These are phyloP conservation scores for Ditylenchus weischeri DNA, from an alignment of 2,888 invertebrate species.

Conservation along the genomic window DNA sequence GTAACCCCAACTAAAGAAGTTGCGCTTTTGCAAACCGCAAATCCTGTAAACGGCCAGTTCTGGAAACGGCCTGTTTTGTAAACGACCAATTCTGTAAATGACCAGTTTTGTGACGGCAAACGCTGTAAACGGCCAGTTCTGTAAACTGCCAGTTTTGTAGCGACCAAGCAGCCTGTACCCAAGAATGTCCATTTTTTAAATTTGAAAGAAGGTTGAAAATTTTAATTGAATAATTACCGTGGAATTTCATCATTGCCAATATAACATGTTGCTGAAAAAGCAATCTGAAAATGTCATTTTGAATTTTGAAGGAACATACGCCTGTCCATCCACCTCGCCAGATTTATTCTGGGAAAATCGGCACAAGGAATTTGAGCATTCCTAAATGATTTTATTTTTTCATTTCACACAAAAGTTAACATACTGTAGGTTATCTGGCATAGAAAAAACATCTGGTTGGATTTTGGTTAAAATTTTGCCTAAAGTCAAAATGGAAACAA, in stretches of 20 bases:
- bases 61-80: no score
- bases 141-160: no score
- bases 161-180: no score
- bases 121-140: no score
- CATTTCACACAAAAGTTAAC: conserved; percentile 17
- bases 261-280: conserved; percentile 49
- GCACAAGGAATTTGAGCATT: conserved; percentile 56
- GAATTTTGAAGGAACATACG: conserved; percentile 46
- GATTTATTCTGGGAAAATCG: conserved; percentile 53
- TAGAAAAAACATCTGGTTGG: conserved; percentile 82
- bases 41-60: no score
- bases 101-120: no score
- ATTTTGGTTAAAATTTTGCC: conserved; percentile 69
- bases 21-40: no score
- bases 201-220: no score
- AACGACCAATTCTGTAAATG: no score
- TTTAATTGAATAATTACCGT: background rate
- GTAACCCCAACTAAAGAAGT: no score
- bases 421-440: conserved; percentile 66
- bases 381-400: conserved; percentile 34
- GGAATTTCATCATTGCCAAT: conserved; percentile 55
- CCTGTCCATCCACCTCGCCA: conserved; percentile 54
- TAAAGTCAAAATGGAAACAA: conserved; percentile 7
- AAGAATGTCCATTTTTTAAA: no score
- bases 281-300: background rate